Evolutionary conservation across 92 coral and sea anemone genomes (phyloP).

Genomic region (Ricordea florida): DNA sequence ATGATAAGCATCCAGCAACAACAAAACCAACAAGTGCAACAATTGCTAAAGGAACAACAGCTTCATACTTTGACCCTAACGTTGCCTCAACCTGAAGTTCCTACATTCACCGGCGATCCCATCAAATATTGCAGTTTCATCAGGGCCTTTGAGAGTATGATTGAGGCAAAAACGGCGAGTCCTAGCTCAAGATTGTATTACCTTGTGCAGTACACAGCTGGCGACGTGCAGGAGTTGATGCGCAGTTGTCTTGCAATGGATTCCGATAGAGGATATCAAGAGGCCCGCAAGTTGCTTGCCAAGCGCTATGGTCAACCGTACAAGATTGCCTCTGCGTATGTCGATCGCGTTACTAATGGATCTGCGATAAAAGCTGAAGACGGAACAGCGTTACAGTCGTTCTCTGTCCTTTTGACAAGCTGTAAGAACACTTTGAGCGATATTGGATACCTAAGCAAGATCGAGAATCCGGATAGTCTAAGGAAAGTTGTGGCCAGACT

Average conservation of each 20-base stretch:
- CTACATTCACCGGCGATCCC: slow-evolving; percentile 47
- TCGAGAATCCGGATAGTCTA: slow-evolving; percentile 65
- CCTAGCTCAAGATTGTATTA: slow-evolving; percentile 55
- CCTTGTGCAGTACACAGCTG: slow-evolving; percentile 52
- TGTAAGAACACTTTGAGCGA: slow-evolving; percentile 64
- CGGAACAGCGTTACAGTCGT: slow-evolving; percentile 45
- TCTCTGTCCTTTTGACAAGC: slow-evolving; percentile 59
- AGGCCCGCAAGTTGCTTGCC: slow-evolving; percentile 43
- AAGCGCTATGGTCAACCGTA: slow-evolving; percentile 61
- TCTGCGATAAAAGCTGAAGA: slow-evolving; percentile 51
- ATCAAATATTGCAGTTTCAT: too few relatives aligned
- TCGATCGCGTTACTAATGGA: slow-evolving; percentile 22
- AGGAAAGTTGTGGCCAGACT: slow-evolving; percentile 34
- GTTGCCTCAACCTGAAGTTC: slow-evolving; percentile 57
- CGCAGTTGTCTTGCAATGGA: slow-evolving; percentile 52
- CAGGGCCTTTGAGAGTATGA: too few relatives aligned
- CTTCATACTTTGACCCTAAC: slow-evolving; percentile 42
- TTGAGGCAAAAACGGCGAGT: too few relatives aligned
- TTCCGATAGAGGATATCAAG: slow-evolving; percentile 42
- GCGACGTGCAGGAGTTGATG: slow-evolving; percentile 57
- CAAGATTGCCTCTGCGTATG: slow-evolving; percentile 54
- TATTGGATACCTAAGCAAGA: slow-evolving; percentile 47
- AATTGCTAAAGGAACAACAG: slow-evolving; percentile 39
- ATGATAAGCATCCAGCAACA: neutral
- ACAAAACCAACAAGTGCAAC: slow-evolving; percentile 6